A percentile compares a stretch with the other conserved stretches of the same genome.
Conservation (phyloP, 2,888 invertebrate genomes). For the Dryococelus australis region DNA sequence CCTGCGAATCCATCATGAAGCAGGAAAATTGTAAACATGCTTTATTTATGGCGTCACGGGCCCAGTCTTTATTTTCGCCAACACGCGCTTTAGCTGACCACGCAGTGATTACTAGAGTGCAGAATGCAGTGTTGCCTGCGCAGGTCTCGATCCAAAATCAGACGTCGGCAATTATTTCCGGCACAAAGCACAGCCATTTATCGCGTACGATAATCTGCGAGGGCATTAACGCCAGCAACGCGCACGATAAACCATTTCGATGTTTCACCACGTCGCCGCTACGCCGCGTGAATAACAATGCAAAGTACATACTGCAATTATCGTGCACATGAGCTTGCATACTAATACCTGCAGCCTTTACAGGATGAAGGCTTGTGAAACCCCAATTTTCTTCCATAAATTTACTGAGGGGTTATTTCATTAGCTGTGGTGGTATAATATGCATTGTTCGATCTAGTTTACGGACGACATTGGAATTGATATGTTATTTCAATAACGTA, state of each 20-base stretch:
- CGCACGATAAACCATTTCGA: slow-evolving; percentile 3
- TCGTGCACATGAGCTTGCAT: neutral
- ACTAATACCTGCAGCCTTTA: neutral
- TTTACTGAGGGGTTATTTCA: neutral
- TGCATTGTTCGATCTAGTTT: neutral
- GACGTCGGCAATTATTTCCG: slow-evolving; percentile 16
- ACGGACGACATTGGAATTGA: too few relatives aligned
- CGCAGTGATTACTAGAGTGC: too few relatives aligned
- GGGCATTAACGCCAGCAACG: slow-evolving; percentile 3
- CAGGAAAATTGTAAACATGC: too few relatives aligned
- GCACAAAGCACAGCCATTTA: neutral
- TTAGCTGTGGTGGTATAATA: neutral
- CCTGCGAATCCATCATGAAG: too few relatives aligned
- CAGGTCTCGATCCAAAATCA: neutral
- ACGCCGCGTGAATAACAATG: neutral
- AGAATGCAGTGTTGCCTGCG: neutral
- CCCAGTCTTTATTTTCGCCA: too few relatives aligned
- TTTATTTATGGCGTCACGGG: too few relatives aligned
- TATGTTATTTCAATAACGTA: too few relatives aligned
- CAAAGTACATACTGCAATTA: slow-evolving; percentile 7
- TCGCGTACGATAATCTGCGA: slow-evolving; percentile 13
- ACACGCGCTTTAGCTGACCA: too few relatives aligned
- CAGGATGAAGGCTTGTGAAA: neutral
- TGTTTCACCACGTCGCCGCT: neutral
- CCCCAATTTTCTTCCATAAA: neutral